Conservation (phyloP, 2,888 invertebrate species). For the Ectobius pallidus region DNA sequence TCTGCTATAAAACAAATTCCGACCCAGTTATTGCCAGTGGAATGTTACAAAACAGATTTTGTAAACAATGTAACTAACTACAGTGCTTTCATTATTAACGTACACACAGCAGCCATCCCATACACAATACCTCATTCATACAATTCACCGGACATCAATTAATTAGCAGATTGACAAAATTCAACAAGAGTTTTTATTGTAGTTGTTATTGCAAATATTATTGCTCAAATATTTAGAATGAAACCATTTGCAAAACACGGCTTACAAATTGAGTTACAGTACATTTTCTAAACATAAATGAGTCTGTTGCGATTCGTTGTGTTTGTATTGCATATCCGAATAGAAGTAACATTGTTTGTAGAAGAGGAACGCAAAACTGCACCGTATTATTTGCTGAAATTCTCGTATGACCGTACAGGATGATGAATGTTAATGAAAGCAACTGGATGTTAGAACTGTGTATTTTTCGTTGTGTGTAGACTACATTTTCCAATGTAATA, state of each 20-base stretch:
- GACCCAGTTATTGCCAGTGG: constrained; percentile 44
- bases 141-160: constrained; percentile 22
- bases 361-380: too few relatives aligned
- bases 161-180: constrained; percentile 30
- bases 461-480: too few relatives aligned
- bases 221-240: constrained; percentile 30
- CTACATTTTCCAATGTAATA: too few relatives aligned
- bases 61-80: constrained; percentile 30
- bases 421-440: too few relatives aligned
- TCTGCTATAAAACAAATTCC: constrained; percentile 7
- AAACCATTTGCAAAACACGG: background rate
- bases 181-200: constrained; percentile 37
- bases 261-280: background rate
- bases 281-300: constrained; percentile 7
- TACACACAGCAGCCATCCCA: background rate
- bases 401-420: too few relatives aligned
- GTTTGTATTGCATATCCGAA: background rate
- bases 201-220: constrained; percentile 21
- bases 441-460: too few relatives aligned
- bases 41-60: constrained; percentile 42
- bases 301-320: background rate
- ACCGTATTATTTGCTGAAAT: too few relatives aligned
- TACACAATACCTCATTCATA: constrained; percentile 1
- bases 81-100: constrained; percentile 30
- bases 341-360: background rate